Evolutionary conservation across 2,113 vertebrate genomes (phyloP), one percentile per base, ranked within the genome.

Genomic region (Mellivora capensis): DNA sequence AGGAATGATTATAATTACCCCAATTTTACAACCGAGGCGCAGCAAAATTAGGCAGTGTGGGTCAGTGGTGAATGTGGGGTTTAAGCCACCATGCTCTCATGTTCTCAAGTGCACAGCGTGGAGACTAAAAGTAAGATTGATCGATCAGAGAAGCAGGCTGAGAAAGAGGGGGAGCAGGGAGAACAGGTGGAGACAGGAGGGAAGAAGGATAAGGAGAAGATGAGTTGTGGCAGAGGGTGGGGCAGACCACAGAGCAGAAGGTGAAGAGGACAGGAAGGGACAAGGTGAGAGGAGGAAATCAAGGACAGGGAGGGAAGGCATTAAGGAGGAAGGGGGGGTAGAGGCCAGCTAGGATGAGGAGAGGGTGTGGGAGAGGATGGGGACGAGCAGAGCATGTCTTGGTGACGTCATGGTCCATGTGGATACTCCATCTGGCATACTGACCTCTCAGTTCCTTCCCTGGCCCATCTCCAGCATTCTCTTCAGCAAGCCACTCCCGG

Each of bases 1-100:
- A 71, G 92, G 34, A 39, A 57, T 69, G 21, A 64, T 42, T 97
- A 37, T 90, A 81, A 87, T 57, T 79, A 34, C 61, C 20, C 34
- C 67, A 79, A 10, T 57, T 97, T 89, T 82, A 96, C 29, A 89
- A 25, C 20, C 0, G 20, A 86, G 82, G 69, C 25, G n/a, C 31
- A 62, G 72, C 20, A 61, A 72, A 95, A 67, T 72, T 17, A 59
- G 64, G 52, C 79, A 67, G 5, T 6, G 2, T 92, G 44, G 39
- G 8, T 12, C 47, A 71, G 17, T 76, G 31, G 49, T 34, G 37
- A 79, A 57, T 18, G 23, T 79, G 39, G 74, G 74, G 57, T 89
- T 59, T 80, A 69, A 64, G 42, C 34, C 37, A 42, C 8, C 31
- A 1, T 31, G 47, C 18, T 18, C 2, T 8, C 23, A 4, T 34